Percentiles rank a stretch among this genome's conserved stretches.
Conservation (phyloP, 2,888 invertebrate species). For the Hypomecis atomaria region DNA sequence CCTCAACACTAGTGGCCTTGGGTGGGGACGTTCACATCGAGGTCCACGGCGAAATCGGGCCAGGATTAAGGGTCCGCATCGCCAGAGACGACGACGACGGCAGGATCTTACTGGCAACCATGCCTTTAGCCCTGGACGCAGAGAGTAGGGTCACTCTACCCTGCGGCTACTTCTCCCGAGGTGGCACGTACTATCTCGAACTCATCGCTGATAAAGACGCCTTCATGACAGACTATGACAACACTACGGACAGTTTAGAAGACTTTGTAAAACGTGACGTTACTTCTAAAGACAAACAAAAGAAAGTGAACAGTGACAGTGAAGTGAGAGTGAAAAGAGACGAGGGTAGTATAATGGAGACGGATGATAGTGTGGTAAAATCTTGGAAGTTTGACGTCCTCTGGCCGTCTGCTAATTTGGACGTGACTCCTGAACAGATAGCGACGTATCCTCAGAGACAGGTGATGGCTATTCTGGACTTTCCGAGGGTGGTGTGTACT, state of each 20-base stretch:
- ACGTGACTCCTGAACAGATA: constrained; percentile 90
- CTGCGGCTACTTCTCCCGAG: constrained; percentile 90
- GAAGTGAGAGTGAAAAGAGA: constrained; percentile 58
- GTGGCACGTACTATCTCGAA: constrained; percentile 85
- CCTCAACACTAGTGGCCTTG: constrained; percentile 90
- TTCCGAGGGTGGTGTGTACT: constrained; percentile 88
- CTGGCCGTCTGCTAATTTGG: constrained; percentile 91
- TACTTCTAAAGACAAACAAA: constrained; percentile 30
- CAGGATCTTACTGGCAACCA: constrained; percentile 67
- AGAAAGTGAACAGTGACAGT: constrained; percentile 4
- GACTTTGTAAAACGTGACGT: constrained; percentile 53
- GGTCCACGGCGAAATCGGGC: constrained; percentile 82
- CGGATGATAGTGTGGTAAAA: constrained; percentile 73
- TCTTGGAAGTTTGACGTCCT: constrained; percentile 89
- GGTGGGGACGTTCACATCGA: constrained; percentile 91
- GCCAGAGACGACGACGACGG: constrained; percentile 80
- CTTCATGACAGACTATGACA: constrained; percentile 62
- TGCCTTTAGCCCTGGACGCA: constrained; percentile 80
- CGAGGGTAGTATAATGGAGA: constrained; percentile 71
- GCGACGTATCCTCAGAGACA: constrained; percentile 91
- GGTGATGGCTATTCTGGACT: constrained; percentile 90
- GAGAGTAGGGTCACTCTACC: constrained; percentile 84
- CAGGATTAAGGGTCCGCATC: constrained; percentile 71
- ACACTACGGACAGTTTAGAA: constrained; percentile 50
- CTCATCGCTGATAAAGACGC: constrained; percentile 69